A percentile compares a stretch with the other conserved stretches of the same genome.
Evolutionary conservation across 2,113 vertebrate genomes (phyloP).

Genomic region (Ia io): DNA sequence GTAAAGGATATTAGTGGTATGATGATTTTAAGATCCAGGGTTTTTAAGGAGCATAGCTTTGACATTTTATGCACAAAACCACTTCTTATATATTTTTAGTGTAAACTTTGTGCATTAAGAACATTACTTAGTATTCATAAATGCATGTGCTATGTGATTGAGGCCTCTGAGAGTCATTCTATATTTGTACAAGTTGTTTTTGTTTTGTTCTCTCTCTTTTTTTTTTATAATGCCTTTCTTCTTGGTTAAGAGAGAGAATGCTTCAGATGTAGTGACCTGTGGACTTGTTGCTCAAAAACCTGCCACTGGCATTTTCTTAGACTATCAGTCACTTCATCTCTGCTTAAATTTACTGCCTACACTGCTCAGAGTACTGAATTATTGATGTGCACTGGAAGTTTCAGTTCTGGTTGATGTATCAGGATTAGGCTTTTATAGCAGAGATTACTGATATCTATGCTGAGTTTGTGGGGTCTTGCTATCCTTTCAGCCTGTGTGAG

Average conservation of each 20-base stretch:
- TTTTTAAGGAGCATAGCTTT: neutral
- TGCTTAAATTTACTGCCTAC: conserved; percentile 37
- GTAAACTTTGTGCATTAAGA: conserved; percentile 31
- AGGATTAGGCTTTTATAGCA: conserved; percentile 17
- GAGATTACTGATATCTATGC: neutral
- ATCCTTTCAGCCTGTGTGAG: neutral
- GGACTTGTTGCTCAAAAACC: conserved; percentile 71
- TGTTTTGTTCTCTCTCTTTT: neutral
- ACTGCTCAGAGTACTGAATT: conserved; percentile 74
- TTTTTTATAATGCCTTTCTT: conserved; percentile 62
- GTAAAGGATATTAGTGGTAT: neutral
- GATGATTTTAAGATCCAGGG: neutral
- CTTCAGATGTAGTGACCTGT: conserved; percentile 74
- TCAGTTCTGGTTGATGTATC: conserved; percentile 54
- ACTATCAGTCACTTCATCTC: conserved; percentile 30
- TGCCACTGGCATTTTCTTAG: conserved; percentile 69
- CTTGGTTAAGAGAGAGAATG: conserved; percentile 72
- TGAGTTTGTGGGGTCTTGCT: neutral
- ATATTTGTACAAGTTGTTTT: conserved; percentile 43
- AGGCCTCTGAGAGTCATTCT: conserved; percentile 61
- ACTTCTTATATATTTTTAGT: neutral
- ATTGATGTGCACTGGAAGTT: conserved; percentile 70
- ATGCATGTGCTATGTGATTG: neutral
- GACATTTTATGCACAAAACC: neutral
- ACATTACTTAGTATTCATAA: neutral